A percentile compares a stretch with the other conserved stretches of the same genome.
Evolutionary conservation across 2,888 invertebrate genomes (phyloP).

Genomic region (Xestia sexstrigata): DNA sequence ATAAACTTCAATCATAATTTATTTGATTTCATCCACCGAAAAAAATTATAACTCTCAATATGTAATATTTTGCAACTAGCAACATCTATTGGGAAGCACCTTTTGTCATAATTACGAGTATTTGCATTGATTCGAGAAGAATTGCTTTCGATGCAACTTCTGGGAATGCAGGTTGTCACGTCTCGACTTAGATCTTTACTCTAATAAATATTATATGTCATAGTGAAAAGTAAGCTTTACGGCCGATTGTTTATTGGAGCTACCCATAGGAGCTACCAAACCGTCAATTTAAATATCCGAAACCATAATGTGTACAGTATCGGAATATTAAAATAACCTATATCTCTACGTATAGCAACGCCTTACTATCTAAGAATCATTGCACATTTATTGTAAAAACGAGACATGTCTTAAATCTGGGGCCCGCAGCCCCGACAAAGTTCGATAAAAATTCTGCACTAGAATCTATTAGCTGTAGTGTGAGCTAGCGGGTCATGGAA

Average conservation of each 20-base stretch:
- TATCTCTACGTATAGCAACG: constrained; percentile 28
- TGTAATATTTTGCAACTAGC: constrained; percentile 72
- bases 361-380: constrained; percentile 54
- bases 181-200: constrained; percentile 7
- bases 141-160: constrained; percentile 28
- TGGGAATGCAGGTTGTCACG: constrained; percentile 38
- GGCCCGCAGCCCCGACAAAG: neutral
- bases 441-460: constrained; percentile 20
- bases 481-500: constrained; percentile 87
- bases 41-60: constrained; percentile 72
- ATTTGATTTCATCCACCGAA: constrained; percentile 60
- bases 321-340: constrained; percentile 25
- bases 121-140: constrained; percentile 39
- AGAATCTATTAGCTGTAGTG: constrained; percentile 86
- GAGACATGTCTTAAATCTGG: constrained; percentile 37
- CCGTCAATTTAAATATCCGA: constrained; percentile 13
- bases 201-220: neutral
- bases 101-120: constrained; percentile 48
- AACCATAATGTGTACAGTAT: constrained; percentile 56
- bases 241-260: constrained; percentile 1
- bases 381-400: constrained; percentile 59
- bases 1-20: constrained; percentile 61
- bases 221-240: neutral
- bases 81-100: constrained; percentile 69
- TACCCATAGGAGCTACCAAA: constrained; percentile 1